These are phyloP conservation scores for Heteromurus nitidus DNA, from an alignment of 2,888 invertebrate species.

Conservation along the genomic window DNA sequence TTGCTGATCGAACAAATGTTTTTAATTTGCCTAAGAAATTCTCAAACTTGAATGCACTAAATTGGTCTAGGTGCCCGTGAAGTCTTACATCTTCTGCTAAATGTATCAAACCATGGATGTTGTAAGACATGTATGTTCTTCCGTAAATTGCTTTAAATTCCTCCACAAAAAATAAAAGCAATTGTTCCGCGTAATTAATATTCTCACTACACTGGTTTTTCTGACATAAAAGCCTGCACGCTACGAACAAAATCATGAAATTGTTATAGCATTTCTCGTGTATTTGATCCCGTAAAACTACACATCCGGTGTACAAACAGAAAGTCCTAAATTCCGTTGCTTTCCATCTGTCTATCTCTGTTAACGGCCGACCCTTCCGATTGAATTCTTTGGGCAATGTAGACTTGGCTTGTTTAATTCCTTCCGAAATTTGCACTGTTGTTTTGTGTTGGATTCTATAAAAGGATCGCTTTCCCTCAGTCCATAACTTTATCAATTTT, in stretches of 20 bases:
- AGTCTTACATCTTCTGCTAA: constrained; percentile 70
- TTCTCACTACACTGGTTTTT: constrained; percentile 1
- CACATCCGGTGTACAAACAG: constrained; percentile 72
- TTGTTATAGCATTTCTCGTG: constrained; percentile 54
- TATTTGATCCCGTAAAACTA: constrained; percentile 65
- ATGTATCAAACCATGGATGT: constrained; percentile 73
- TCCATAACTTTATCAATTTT: constrained; percentile 36
- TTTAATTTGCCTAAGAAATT: constrained; percentile 68
- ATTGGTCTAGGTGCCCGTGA: constrained; percentile 70
- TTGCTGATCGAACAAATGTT: neutral
- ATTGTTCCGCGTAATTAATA: constrained; percentile 31
- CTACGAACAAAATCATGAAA: constrained; percentile 48
- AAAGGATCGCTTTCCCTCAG: neutral
- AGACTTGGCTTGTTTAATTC: neutral
- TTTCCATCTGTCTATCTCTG: constrained; percentile 73
- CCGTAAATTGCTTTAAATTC: constrained; percentile 71
- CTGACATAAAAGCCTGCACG: constrained; percentile 32
- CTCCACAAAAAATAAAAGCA: constrained; percentile 68
- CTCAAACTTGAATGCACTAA: constrained; percentile 72
- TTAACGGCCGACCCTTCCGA: constrained; percentile 70
- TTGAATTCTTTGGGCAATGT: constrained; percentile 67
- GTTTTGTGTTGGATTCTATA: neutral
- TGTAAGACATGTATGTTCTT: constrained; percentile 66
- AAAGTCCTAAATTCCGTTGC: constrained; percentile 73
- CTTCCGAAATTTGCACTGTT: neutral